A percentile compares a stretch with the other conserved stretches of the same genome.
Evolutionary conservation across 2,113 vertebrate species (phyloP).

Genomic region (Casuarius casuarius): DNA sequence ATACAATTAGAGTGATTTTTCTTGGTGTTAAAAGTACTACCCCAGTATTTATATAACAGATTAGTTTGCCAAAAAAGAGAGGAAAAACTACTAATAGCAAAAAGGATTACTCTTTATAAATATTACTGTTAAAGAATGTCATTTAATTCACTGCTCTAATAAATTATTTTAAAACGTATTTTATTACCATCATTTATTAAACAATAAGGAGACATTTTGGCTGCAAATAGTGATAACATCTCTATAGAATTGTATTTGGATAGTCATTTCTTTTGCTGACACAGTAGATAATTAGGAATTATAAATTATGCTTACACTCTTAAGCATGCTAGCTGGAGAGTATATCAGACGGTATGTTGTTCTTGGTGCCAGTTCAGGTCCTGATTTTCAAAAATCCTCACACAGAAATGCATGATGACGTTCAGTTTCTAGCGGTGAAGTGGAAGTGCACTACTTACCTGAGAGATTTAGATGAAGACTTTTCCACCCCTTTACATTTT

Average conservation of each 20-base stretch:
- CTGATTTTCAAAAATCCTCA: not conserved
- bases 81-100: slow-evolving; percentile 57
- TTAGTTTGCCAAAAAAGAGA: slow-evolving; percentile 58
- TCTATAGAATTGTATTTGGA: slow-evolving; percentile 41
- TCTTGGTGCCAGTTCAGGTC: slow-evolving; percentile 39
- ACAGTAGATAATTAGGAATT: slow-evolving; percentile 57
- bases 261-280: slow-evolving; percentile 24
- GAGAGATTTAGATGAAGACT: not conserved
- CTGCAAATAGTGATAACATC: slow-evolving; percentile 57
- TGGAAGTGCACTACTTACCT: not conserved
- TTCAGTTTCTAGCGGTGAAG: not conserved
- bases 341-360: not conserved
- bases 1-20: slow-evolving; percentile 4
- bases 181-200: slow-evolving; percentile 71
- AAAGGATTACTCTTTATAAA: slow-evolving; percentile 64
- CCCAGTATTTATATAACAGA: slow-evolving; percentile 53
- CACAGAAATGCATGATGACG: not conserved
- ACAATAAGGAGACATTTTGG: slow-evolving; percentile 67
- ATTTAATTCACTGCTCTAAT: slow-evolving; percentile 63
- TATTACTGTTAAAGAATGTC: slow-evolving; percentile 65
- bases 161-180: slow-evolving; percentile 70
- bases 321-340: not conserved
- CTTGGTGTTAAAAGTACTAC: slow-evolving; percentile 42
- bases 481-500: not conserved
- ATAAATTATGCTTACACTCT: slow-evolving; percentile 50